phyloP scores from a whole-genome alignment of 2,113 vertebrate genomes.

The Alligator sinensis region DNA sequence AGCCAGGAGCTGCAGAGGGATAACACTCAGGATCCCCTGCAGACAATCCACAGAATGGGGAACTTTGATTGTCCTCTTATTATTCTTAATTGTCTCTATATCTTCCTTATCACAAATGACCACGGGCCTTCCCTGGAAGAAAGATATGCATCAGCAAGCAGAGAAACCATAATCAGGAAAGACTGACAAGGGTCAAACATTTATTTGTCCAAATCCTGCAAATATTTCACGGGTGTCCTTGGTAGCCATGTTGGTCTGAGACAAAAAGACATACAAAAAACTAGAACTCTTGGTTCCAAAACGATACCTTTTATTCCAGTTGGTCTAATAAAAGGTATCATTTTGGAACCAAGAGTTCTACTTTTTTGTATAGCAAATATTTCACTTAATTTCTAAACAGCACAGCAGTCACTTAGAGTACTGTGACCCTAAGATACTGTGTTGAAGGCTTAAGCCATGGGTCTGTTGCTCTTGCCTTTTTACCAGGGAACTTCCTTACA shows the following conservation, averaged over 20 bases:
- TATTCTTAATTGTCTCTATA: slow-evolving; percentile 93
- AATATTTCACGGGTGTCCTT: neutral
- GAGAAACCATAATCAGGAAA: neutral
- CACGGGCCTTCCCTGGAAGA: slow-evolving; percentile 90
- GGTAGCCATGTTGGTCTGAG: too few relatives aligned
- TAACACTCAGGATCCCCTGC: slow-evolving; percentile 96
- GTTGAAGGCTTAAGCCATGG: neutral
- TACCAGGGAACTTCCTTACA: neutral
- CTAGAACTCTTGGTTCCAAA: too few relatives aligned
- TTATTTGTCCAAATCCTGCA: accelerated
- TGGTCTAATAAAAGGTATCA: too few relatives aligned
- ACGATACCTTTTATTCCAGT: too few relatives aligned
- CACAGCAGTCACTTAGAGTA: neutral
- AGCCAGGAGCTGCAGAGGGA: slow-evolving; percentile 95
- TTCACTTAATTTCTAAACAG: neutral
- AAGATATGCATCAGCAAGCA: neutral
- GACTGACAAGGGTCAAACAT: neutral
- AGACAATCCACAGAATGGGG: slow-evolving; percentile 97
- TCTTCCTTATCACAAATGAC: slow-evolving; percentile 97
- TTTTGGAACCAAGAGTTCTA: too few relatives aligned
- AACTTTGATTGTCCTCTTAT: slow-evolving; percentile 93
- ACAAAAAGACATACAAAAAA: too few relatives aligned
- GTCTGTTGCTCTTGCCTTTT: neutral
- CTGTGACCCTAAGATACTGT: too few relatives aligned
- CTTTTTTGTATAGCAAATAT: neutral